These are phyloP conservation scores for Chaitophorus viminalis DNA, from an alignment of 2,888 invertebrate species.

Conservation along the genomic window DNA sequence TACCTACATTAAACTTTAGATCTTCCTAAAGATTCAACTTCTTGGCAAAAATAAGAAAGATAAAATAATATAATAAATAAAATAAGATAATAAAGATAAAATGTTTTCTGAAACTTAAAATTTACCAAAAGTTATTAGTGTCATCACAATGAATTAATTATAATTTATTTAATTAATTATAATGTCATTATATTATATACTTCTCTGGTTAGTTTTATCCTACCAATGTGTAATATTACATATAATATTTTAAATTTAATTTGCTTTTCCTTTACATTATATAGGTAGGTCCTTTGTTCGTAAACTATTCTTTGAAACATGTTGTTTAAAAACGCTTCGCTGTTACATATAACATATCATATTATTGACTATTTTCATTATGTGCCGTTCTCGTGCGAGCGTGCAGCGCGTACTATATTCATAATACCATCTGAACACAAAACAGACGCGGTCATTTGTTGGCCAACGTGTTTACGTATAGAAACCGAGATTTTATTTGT, in stretches of 20 bases:
- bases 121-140: not conserved
- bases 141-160: not conserved
- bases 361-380: not conserved
- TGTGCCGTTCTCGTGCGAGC: not conserved
- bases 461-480: not conserved
- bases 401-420: not conserved
- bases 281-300: no score
- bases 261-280: not conserved
- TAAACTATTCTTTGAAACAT: not conserved
- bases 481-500: slow-evolving; percentile 24
- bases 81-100: no score
- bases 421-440: not conserved
- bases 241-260: not conserved
- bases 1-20: not conserved
- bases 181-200: not conserved
- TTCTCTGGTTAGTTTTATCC: slow-evolving; percentile 7
- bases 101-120: not conserved
- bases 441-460: not conserved
- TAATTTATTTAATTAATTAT: no score
- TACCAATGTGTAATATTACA: not conserved
- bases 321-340: not conserved
- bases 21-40: not conserved
- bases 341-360: not conserved
- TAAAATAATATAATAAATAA: not conserved
- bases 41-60: not conserved